Base-by-base conservation (phyloP, 1,140 invertebrate species). In the Hycleus phaleratus region DNA sequence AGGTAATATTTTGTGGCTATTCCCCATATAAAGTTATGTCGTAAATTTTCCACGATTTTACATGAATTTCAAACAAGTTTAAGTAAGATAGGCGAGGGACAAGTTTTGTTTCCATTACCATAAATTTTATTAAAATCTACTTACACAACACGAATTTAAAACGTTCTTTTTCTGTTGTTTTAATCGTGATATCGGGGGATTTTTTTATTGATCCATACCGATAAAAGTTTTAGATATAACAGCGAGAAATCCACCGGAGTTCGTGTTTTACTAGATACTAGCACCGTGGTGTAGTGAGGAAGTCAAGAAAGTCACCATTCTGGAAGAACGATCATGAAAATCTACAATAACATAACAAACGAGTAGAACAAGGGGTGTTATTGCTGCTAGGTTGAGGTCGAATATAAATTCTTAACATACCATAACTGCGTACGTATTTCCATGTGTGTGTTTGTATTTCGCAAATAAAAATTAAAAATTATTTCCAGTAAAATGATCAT, bases 391-490 rank as follows among this genome's bases (percentile, higher is more conserved):
- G 32, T 32, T 32, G 32, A 32, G 32, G 32, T 62, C 57, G 67
- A 69, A 71, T 71, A 71, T 71, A 69, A 69, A 71, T 71, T 71
- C 69, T 65, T 67, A 63, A 67, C 69, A 71, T 71, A 71, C 65
- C 68, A 65, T 59, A 55, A 60, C 61, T 57, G 46, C 60, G 32
- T 18, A 7, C 32, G 32, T 18, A 18, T 18, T 18, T 18, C 18
- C 32, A 7, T 7, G 32, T 32, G 32, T 32, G 32, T 58, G 62
- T 66, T 64, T 62, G 64, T 64, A 64, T 68, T 68, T 67, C 63
- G 49, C 65, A 64, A 68, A 69, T 69, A 65, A 62, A 69, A 69
- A 68, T 69, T 69, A 69, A 69, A 69, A 69, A 69, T 69, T 69
- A 64, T 54, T 69, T 67, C 66, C 67, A 56, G 61, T 59, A 49